Base-by-base conservation (phyloP, 53 echinoderm and acorn worm genomes). In the Henricia sp. region DNA sequence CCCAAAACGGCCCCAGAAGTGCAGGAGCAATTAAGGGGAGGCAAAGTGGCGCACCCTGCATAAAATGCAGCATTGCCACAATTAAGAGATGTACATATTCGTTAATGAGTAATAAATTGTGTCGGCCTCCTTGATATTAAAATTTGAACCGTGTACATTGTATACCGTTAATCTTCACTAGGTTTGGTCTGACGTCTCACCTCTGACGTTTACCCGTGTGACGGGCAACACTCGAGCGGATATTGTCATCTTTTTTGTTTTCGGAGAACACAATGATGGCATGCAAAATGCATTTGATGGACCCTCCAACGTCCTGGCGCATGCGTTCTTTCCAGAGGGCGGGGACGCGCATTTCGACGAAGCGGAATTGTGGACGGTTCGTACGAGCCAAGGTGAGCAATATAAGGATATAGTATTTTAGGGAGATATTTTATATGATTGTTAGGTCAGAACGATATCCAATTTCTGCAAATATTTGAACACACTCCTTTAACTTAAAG, bases 321-420 rank as follows among this genome's bases (percentile, higher is more conserved):
- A 93, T 71, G 91, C 93, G 28, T 93, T 77, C 60, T 93, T 90
- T 66, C 92, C 89, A 3, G 40, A 43, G 33, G 35, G 3, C 17
- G 93, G 93, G 2, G 90, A 93, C 62, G 88, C 88, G 1, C 93
- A 93, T 69, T 93, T 91, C 37, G 93, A 93, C 67, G 88, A 88
- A 53, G 82, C 26, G 20, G 93, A 93, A 27, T 3, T 0, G 2
- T 93, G 68, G 74, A 86, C 90, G 9, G 70, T 89, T 10, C 39
- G 43, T 10, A 37, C 64, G 30, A 3, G 0, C 51, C 0, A 2
- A 50, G 86, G 90, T 90, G 28, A 19, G 57, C 29, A 25, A n/a
- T n/a, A n/a, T n/a, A n/a, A n/a, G n/a, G n/a, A n/a, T n/a, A n/a
- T n/a, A n/a, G n/a, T n/a, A n/a, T n/a, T n/a, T n/a, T n/a, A n/a